Conservation (phyloP, 2,888 invertebrate species). For the Dryobotodes eremita region DNA sequence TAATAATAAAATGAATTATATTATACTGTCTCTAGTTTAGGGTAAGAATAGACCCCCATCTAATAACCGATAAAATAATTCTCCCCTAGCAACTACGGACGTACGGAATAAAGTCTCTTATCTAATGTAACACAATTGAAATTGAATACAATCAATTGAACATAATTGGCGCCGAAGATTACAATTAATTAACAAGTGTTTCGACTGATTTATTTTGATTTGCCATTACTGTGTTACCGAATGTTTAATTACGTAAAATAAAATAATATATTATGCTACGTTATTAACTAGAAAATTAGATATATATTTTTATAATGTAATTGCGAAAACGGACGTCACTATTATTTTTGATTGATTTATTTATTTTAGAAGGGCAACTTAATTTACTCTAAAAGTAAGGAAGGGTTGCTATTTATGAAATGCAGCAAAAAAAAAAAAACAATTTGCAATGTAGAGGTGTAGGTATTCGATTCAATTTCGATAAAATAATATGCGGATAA, state of each 20-base stretch:
- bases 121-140: constrained; percentile 42
- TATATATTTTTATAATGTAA: background rate
- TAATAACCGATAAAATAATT: background rate
- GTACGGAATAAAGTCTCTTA: constrained; percentile 17
- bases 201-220: constrained; percentile 42
- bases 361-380: background rate
- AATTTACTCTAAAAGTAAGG: background rate
- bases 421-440: background rate
- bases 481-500: constrained; percentile 8
- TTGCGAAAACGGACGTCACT: constrained; percentile 2
- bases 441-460: background rate
- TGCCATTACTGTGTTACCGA: constrained; percentile 6
- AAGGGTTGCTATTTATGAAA: background rate
- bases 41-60: background rate
- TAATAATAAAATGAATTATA: background rate
- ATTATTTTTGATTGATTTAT: background rate
- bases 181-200: constrained; percentile 46
- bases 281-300: constrained; percentile 11
- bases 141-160: constrained; percentile 61
- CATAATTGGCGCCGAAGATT: constrained; percentile 46
- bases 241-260: background rate
- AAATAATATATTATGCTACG: background rate
- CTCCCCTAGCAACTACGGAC: constrained; percentile 23
- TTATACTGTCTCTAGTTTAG: background rate
- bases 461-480: background rate